Base-by-base conservation (phyloP, 1,140 invertebrate species). In the Mylabris phalerata region DNA sequence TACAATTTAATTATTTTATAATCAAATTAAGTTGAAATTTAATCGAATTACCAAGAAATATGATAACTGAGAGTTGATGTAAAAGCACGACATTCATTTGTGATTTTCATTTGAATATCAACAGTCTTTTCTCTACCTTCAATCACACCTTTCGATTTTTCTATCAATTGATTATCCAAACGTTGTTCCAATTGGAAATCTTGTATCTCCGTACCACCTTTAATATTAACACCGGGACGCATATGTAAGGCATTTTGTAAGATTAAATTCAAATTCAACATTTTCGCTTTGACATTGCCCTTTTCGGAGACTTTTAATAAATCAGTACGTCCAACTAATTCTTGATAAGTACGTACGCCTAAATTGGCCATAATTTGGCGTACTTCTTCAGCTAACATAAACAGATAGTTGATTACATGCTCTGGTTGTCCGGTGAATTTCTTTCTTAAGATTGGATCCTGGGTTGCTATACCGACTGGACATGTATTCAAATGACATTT, bases 401-500 rank as follows among this genome's bases (percentile, higher is more conserved):
- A 98, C 66, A 98, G 82, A 73, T 93, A 99, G 75, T 99, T 99
- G 62, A 99, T 84, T 3, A 99, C 93, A 75, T 98, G 88, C 74
- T 99, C 96, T 0, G 96, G 95, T 71, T 96, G 94, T 27, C 97
- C 97, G 24, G 88, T 90, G 78, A 99, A 99, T 75, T 98, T 98
- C 70, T 94, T 93, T 24, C 97, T 80, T 13, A 99, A 77, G 10
- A 88, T 81, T 0, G 96, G 96, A 82, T 99, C 97, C 78, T 96
- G 94, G 0, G 97, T 99, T 2, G 96, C 96, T 68, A 99, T 92
- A 59, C 97, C 97, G 50, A 99, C 97, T 0, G 97, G 97, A 71
- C 97, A 99, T 25, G 97, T 99, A 76, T 99, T 99, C 55, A 99
- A 79, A 76, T 99, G 97, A 74, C 97, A 99, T 75, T 99, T 99